Conservation (phyloP, 1,140 invertebrate species). For the Platyscapa corneri region DNA sequence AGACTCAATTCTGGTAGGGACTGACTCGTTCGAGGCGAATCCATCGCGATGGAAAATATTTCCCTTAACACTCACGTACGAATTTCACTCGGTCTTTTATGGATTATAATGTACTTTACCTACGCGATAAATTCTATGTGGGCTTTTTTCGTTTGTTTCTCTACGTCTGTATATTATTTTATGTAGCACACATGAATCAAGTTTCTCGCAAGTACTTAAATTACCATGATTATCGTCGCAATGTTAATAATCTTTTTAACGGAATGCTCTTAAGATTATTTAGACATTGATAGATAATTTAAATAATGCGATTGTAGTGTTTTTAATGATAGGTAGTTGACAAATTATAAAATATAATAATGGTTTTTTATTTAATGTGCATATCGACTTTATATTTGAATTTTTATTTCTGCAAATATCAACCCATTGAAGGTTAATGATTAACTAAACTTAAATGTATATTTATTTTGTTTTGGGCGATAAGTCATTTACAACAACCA, state of each 20-base stretch:
- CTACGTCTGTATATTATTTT: conserved; percentile 4
- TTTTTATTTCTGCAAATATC: background rate
- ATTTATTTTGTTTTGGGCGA: background rate
- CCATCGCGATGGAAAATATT: conserved; percentile 43
- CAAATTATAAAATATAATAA: conserved; percentile 43
- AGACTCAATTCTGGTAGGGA: background rate
- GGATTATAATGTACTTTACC: conserved; percentile 26
- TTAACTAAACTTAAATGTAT: background rate
- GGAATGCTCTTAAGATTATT: conserved; percentile 40
- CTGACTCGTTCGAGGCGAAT: conserved; percentile 40
- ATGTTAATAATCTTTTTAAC: conserved; percentile 45
- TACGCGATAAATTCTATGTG: conserved; percentile 25
- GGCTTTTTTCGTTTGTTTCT: background rate
- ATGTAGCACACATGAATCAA: conserved; percentile 22
- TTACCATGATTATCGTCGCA: conserved; percentile 44
- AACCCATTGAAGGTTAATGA: background rate
- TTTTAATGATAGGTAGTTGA: conserved; percentile 14
- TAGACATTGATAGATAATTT: conserved; percentile 31
- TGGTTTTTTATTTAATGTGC: conserved; percentile 16
- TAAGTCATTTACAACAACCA: conserved; percentile 21
- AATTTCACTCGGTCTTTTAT: background rate
- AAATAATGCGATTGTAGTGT: background rate
- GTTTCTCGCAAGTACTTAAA: conserved; percentile 41
- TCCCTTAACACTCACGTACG: conserved; percentile 17
- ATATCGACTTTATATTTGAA: background rate